phyloP scores from a whole-genome alignment of 2,888 invertebrate genomes.

The Orthosia incerta region DNA sequence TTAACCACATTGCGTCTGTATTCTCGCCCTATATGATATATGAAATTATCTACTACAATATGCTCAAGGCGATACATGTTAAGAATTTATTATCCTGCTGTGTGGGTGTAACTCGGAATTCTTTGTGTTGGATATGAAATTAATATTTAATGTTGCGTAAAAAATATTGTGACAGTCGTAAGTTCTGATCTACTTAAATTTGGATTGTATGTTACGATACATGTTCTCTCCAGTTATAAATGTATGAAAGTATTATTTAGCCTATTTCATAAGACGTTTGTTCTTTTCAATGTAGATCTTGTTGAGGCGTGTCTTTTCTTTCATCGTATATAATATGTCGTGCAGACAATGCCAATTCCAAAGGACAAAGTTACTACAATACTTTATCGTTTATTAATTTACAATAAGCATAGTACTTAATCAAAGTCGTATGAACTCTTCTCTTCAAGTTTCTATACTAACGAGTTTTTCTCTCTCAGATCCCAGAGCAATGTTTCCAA shows the following conservation, averaged over 20 bases:
- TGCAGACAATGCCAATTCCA: slow-evolving; percentile 6
- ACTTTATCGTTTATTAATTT: slow-evolving; percentile 13
- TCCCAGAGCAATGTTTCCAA: slow-evolving; percentile 34
- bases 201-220: too few species aligned
- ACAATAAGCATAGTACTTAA: slow-evolving; percentile 30
- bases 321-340: not conserved
- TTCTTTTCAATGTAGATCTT: slow-evolving; percentile 1
- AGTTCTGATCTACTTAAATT: not conserved
- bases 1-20: slow-evolving; percentile 43
- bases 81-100: slow-evolving; percentile 42
- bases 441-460: slow-evolving; percentile 16
- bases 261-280: not conserved
- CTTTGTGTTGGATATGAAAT: slow-evolving; percentile 8
- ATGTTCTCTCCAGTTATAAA: not conserved
- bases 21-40: slow-evolving; percentile 34
- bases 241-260: not conserved
- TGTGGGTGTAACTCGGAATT: slow-evolving; percentile 15
- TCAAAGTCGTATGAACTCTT: slow-evolving; percentile 6
- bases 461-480: slow-evolving; percentile 9
- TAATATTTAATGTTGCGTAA: not conserved
- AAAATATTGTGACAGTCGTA: slow-evolving; percentile 7
- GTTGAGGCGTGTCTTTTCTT: not conserved
- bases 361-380: slow-evolving; percentile 4
- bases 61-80: slow-evolving; percentile 48
- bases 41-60: slow-evolving; percentile 37